Evolutionary conservation across 2,113 vertebrate genomes (phyloP).

Genomic region (Trematocara variabile): DNA sequence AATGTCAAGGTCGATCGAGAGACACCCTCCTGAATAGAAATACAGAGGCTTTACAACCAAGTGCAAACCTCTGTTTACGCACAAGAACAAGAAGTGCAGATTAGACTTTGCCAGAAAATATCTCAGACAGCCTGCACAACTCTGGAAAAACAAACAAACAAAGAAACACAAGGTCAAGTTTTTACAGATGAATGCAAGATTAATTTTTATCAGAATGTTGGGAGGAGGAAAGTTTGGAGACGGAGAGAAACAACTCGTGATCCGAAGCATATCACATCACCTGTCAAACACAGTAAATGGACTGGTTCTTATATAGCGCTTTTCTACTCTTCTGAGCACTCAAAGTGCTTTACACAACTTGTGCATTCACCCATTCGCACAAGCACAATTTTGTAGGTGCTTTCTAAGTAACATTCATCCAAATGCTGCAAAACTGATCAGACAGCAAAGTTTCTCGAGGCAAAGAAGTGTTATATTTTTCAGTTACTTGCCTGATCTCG

Average conservation of each 20-base stretch:
- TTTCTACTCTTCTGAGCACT: no score
- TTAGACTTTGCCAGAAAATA: not conserved
- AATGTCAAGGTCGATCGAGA: not conserved
- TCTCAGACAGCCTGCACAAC: not conserved
- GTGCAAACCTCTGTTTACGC: not conserved
- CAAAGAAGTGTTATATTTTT: not conserved
- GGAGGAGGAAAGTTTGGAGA: not conserved
- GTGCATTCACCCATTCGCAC: no score
- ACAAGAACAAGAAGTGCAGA: not conserved
- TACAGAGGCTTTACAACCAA: not conserved
- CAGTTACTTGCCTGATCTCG: not conserved
- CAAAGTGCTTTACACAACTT: no score
- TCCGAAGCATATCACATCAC: not conserved
- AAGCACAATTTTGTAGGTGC: no score
- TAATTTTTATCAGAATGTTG: not conserved
- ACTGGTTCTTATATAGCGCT: no score
- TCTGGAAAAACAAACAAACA: not conserved
- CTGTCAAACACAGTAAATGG: not conserved
- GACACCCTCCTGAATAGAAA: not conserved
- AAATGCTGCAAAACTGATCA: not conserved
- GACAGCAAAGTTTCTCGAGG: not conserved
- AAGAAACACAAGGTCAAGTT: not conserved
- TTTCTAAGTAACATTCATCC: not conserved
- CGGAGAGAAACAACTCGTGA: not conserved
- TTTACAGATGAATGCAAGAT: not conserved